Evolutionary conservation across 1,140 invertebrate genomes (phyloP).

Genomic region (Drosophila ohnishii): DNA sequence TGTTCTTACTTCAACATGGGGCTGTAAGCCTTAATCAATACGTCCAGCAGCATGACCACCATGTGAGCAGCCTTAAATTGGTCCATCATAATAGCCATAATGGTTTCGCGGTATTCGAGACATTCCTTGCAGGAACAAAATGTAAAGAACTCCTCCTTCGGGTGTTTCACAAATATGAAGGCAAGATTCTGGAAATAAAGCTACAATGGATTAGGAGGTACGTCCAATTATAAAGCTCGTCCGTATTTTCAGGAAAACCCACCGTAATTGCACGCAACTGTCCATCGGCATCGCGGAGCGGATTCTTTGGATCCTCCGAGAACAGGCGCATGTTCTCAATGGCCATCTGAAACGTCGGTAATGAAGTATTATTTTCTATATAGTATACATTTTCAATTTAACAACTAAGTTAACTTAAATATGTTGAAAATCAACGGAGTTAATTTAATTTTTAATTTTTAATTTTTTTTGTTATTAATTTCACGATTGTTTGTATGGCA

Average conservation of each 20-base stretch:
- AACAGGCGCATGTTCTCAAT: constrained; percentile 74
- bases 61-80: constrained; percentile 81
- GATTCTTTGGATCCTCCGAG: constrained; percentile 68
- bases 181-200: constrained; percentile 80
- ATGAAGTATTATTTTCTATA: background rate
- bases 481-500: no score
- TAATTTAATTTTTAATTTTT: no score
- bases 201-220: constrained; percentile 69
- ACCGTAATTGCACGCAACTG: constrained; percentile 79
- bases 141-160: constrained; percentile 76
- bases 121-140: constrained; percentile 82
- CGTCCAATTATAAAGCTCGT: constrained; percentile 9
- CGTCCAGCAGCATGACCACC: constrained; percentile 79
- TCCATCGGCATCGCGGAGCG: constrained; percentile 64
- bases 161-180: constrained; percentile 80
- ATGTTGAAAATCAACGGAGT: no score
- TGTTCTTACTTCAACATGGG: constrained; percentile 75
- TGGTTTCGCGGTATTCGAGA: constrained; percentile 81
- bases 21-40: constrained; percentile 79
- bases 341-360: constrained; percentile 53
- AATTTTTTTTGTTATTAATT: no score
- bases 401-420: no score
- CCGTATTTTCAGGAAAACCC: constrained; percentile 12
- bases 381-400: background rate
- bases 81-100: constrained; percentile 81